Conservation (phyloP, 2,113 vertebrate species). For the Chlorocebus sabaeus region DNA sequence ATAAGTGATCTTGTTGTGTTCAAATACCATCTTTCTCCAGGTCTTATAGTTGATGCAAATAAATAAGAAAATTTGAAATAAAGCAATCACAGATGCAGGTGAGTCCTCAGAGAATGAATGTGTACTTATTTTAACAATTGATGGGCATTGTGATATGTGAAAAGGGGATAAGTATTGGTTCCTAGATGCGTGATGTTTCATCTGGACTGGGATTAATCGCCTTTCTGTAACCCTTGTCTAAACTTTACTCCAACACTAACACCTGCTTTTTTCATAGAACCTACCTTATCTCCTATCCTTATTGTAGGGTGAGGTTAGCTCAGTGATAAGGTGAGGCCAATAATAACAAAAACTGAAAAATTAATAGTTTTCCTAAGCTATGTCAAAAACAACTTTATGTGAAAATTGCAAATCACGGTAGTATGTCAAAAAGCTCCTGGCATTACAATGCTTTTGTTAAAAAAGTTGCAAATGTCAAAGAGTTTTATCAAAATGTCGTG, state of each 20-base stretch:
- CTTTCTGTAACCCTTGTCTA: not conserved
- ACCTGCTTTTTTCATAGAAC: not conserved
- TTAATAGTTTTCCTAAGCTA: not conserved
- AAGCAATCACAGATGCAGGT: not conserved
- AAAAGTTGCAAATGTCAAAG: not conserved
- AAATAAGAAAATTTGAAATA: not conserved
- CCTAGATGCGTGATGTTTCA: not conserved
- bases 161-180: not conserved
- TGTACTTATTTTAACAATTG: not conserved
- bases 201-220: accelerated
- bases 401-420: not conserved
- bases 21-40: not conserved
- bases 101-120: not conserved
- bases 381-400: slow-evolving; percentile 5
- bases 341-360: not conserved
- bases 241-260: not conserved
- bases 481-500: not conserved
- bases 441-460: slow-evolving; percentile 17
- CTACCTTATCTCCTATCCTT: not conserved
- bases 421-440: not conserved
- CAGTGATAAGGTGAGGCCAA: not conserved
- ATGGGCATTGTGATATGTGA: not conserved
- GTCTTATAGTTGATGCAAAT: not conserved
- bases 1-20: not conserved
- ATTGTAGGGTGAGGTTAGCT: not conserved